Evolutionary conservation across 2,888 invertebrate genomes (phyloP).

Genomic region (Melinaea marsaeus): DNA sequence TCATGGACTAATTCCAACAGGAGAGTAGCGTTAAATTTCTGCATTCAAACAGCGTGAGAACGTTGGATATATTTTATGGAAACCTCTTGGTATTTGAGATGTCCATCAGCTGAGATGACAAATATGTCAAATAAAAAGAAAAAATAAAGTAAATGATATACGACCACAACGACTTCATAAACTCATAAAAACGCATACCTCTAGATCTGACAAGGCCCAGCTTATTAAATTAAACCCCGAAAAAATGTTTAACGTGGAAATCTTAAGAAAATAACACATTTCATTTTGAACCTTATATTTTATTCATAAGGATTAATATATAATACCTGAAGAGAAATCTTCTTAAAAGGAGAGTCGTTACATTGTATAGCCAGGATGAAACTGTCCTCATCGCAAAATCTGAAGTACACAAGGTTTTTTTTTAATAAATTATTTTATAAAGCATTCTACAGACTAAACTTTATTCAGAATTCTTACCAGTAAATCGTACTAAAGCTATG

Average conservation of each 20-base stretch:
- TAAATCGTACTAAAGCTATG: no score
- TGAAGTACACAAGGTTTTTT: conserved; percentile 21
- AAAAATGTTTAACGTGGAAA: conserved; percentile 15
- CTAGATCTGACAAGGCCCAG: conserved; percentile 23
- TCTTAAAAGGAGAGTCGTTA: conserved; percentile 26
- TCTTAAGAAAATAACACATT: conserved; percentile 15
- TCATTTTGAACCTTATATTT: conserved; percentile 4
- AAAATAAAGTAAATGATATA: background rate
- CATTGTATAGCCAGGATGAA: conserved; percentile 27
- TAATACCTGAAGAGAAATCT: conserved; percentile 3
- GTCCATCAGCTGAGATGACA: background rate
- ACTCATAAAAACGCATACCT: conserved; percentile 4
- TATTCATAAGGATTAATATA: conserved; percentile 1
- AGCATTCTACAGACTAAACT: background rate
- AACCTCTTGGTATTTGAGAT: background rate
- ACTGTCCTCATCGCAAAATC: conserved; percentile 23
- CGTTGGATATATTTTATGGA: background rate
- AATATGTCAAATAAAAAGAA: background rate
- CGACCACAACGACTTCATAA: background rate
- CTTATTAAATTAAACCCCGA: conserved; percentile 30
- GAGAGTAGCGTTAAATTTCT: no score
- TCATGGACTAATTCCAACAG: no score
- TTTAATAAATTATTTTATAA: conserved; percentile 24
- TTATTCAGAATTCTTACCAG: no score
- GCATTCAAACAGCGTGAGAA: no score